These are phyloP conservation scores for Probosciger aterrimus DNA, from an alignment of 2,113 vertebrate species.

Conservation along the genomic window DNA sequence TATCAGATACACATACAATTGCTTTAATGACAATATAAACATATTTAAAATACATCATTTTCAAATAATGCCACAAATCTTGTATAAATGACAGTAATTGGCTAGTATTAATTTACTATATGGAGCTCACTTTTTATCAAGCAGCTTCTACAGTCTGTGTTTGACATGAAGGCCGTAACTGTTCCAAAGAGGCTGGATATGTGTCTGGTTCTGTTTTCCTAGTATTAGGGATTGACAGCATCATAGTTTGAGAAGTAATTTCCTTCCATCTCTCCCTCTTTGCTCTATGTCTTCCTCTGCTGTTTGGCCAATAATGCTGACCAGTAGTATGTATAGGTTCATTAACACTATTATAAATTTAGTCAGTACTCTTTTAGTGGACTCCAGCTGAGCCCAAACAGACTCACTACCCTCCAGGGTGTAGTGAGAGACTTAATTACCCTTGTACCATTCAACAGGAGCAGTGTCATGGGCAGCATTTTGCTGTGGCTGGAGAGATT, in stretches of 20 bases:
- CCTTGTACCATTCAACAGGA: conserved; percentile 39
- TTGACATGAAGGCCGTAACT: neutral
- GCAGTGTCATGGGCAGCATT: conserved; percentile 5
- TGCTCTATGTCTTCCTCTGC: neutral
- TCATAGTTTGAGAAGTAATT: neutral
- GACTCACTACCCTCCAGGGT: conserved; percentile 51
- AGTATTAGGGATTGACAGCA: neutral
- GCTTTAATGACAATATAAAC: neutral
- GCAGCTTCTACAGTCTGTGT: neutral
- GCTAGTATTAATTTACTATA: neutral
- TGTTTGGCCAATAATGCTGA: conserved; percentile 37
- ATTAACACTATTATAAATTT: conserved; percentile 53
- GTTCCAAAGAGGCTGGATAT: neutral
- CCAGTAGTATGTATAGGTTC: conserved; percentile 42
- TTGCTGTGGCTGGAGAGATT: neutral
- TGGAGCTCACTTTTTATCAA: neutral
- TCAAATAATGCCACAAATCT: neutral
- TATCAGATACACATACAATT: neutral
- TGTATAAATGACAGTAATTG: neutral
- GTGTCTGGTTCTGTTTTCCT: neutral
- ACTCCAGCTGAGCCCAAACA: conserved; percentile 50
- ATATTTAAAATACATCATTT: neutral
- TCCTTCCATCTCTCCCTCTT: neutral
- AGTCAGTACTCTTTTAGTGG: conserved; percentile 56
- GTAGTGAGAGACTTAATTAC: conserved; percentile 62